Base-by-base conservation (phyloP, 2,113 vertebrate species). In the Sceloporus undulatus region DNA sequence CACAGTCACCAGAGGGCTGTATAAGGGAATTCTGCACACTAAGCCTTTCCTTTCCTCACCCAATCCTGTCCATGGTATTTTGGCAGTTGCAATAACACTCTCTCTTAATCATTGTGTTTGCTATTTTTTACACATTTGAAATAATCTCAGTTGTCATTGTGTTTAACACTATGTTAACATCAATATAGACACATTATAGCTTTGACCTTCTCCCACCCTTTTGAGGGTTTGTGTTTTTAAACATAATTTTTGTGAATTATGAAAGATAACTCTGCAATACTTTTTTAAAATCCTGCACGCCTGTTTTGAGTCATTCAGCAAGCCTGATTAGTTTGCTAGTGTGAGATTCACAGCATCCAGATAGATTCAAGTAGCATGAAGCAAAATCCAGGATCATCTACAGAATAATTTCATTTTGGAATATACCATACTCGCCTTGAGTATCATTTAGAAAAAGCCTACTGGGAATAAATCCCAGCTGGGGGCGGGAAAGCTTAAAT, bases 381-480 rank as follows among this genome's bases (percentile, higher is more conserved):
- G 19, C 27, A 27, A 4, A 1, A 40, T 34, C 27, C 23, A 79
- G 65, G 34, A 79, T 29, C 14, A 88, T 42, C 56, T 54, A 68
- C 1, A 3, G 8, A 1, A 0, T 5, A 0, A 3, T 83, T 88
- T 85, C 0, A 86, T 86, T 93, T 90, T 82, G 82, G 85, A 25
- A 23, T 25, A 75, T 16, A 62, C 25, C 66, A 1, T 52, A 79
- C 79, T 10, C 83, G 86, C 84, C 74, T 85, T 34, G 65, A 62
- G 76, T 8, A 34, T 82, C 90, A 27, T 74, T 73, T 84, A 77
- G 34, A 79, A 87, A 48, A 85, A 73, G n/a, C 4, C 3, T 89
- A 87, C 88, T 59, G 79, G 34, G 56, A 87, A 85, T 27, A 25
- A 88, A 88, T 18, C 0, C 27, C n/a, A 87, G 23, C 10, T 74